A percentile compares a stretch with the other conserved stretches of the same genome.
These are phyloP conservation scores for Eupithecia pulchellata DNA, from an alignment of 2,888 invertebrate species.

Conservation along the genomic window DNA sequence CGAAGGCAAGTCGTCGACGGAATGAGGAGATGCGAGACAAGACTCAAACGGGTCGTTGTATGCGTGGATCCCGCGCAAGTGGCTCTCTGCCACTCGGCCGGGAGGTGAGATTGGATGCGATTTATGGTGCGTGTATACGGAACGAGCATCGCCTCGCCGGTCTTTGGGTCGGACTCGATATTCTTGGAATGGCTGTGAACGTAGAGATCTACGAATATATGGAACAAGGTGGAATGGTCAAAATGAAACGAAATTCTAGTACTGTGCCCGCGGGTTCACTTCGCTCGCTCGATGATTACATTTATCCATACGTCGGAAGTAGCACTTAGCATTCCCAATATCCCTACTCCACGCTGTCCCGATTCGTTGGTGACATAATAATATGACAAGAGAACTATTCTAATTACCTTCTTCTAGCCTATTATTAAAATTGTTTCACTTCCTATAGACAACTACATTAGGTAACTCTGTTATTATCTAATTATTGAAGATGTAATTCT, in stretches of 20 bases:
- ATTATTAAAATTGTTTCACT: background rate
- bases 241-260: background rate
- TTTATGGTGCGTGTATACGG: slow-evolving; percentile 12
- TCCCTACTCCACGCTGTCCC: too few species aligned
- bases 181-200: background rate
- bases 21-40: background rate
- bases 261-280: background rate
- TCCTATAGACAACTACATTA: background rate
- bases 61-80: background rate
- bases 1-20: background rate
- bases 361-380: too few species aligned
- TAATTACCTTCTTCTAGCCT: background rate
- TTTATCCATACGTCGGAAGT: background rate
- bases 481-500: background rate
- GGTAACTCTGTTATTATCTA: background rate
- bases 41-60: background rate
- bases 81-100: background rate
- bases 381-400: background rate
- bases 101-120: background rate
- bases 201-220: background rate
- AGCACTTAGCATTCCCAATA: too few species aligned
- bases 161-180: slow-evolving; percentile 13
- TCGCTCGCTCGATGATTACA: background rate
- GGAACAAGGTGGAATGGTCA: background rate
- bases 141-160: background rate